Evolutionary conservation across 1,140 invertebrate genomes (phyloP).

Genomic region (Ectropis grisescens): DNA sequence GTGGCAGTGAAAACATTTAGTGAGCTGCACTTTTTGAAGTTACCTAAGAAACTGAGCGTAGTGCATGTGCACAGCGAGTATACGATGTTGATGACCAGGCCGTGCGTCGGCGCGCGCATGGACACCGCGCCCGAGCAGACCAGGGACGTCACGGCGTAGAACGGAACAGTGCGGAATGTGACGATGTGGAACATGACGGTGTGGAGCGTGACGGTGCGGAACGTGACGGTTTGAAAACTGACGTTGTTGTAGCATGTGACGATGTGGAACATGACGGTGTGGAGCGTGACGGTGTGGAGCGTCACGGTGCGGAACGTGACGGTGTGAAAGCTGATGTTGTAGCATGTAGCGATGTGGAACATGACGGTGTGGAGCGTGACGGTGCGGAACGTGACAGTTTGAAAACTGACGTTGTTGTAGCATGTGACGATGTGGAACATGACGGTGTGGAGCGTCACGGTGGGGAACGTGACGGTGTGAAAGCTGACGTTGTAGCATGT

Average conservation of each 20-base stretch:
- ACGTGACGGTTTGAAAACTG: too few species aligned
- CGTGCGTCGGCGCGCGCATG: slow-evolving; percentile 95
- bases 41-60: slow-evolving; percentile 90
- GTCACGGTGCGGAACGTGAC: too few species aligned
- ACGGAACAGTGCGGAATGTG: slow-evolving; percentile 96
- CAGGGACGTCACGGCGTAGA: slow-evolving; percentile 95
- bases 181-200: too few species aligned
- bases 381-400: slow-evolving; percentile 95
- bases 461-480: slow-evolving; percentile 97
- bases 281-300: too few species aligned
- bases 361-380: slow-evolving; percentile 97
- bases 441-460: slow-evolving; percentile 93
- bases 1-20: too few species aligned
- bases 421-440: slow-evolving; percentile 96
- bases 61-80: slow-evolving; percentile 97
- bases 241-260: too few species aligned
- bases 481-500: slow-evolving; percentile 93
- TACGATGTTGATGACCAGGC: slow-evolving; percentile 97
- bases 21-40: too few species aligned
- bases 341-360: too few species aligned
- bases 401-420: too few species aligned
- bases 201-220: too few species aligned
- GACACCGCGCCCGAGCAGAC: slow-evolving; percentile 96
- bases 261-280: too few species aligned
- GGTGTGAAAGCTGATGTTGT: too few species aligned